These are phyloP conservation scores for Karalla daura DNA, from an alignment of 2,797 vertebrate genomes.

Conservation along the genomic window DNA sequence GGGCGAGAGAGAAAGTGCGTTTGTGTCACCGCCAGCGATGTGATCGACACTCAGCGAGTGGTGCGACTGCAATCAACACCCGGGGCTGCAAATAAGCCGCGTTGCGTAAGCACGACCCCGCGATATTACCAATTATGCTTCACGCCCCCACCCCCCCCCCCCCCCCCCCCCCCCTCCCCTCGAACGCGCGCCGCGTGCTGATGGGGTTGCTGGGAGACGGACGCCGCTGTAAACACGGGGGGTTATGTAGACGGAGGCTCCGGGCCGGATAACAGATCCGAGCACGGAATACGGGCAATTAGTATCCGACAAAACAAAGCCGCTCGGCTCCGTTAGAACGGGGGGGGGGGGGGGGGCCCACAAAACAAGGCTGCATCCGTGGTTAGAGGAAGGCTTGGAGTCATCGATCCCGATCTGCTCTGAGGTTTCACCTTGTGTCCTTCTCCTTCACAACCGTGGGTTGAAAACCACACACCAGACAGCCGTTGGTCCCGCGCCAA, in stretches of 20 bases:
- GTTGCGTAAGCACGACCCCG: constrained; percentile 60
- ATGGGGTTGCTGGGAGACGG: constrained; percentile 80
- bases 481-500: no score
- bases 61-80: constrained; percentile 62
- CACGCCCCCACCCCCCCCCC: constrained; percentile 32
- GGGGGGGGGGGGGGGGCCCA: no score
- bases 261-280: constrained; percentile 35
- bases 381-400: no score
- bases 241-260: constrained; percentile 43
- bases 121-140: constrained; percentile 62
- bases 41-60: constrained; percentile 43
- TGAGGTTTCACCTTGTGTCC: constrained; percentile 13
- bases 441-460: not conserved
- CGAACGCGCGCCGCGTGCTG: constrained; percentile 53
- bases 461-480: not conserved
- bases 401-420: not conserved
- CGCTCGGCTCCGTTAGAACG: constrained; percentile 2
- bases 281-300: constrained; percentile 49
- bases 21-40: constrained; percentile 17
- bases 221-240: constrained; percentile 65
- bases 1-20: not conserved
- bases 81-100: constrained; percentile 46
- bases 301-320: constrained; percentile 26
- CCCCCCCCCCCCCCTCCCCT: no score
- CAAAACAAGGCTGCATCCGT: no score